Evolutionary conservation across 2,113 vertebrate genomes (phyloP), one percentile per base, ranked within the genome.

Genomic region (Carassius carassius): DNA sequence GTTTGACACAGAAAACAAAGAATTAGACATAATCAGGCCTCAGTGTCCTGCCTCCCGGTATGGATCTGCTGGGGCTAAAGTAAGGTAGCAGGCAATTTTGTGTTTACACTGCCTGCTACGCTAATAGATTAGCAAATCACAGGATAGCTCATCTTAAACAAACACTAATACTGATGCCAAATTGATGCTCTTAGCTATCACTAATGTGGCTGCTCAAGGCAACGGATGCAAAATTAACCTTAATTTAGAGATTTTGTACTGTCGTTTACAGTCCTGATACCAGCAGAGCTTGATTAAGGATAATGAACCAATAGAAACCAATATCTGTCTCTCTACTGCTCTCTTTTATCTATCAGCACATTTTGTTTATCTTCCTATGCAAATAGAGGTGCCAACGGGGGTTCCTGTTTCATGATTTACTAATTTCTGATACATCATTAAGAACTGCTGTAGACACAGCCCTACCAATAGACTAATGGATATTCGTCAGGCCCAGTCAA

Each of bases 141-240:
- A 92, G 89, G 78, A 86, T 86, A 90, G 89, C 84, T 88, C 81
- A 49, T 63, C 87, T 86, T 74, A 82, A 83, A 88, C 78, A 85
- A 87, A 88, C 88, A 87, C 90, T 86, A 89, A 78, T 87, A 78
- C 90, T 51, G 90, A 73, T 88, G 60, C 77, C 86, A 90, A 92
- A 93, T 90, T 86, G 76, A 84, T 86, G 37, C 82, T 84, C 86
- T 89, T 29, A 89, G 84, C 80, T 86, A 90, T 92, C 91, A 89
- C 91, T 93, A 92, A 90, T 88, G 72, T 83, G 89, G 89, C 90
- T 74, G 86, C 88, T 88, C 32, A 89, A 91, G 87, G 91, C 88
- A 90, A 86, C 85, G 91, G 85, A 91, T 92, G 89, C 86, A 56
- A 92, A 92, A 94, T 93, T 84, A 90, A 87, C 93, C 92, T 91